Evolutionary conservation across 2,888 invertebrate species (phyloP), one percentile per base, ranked within the genome.

Genomic region (Phytoseiulus persimilis): DNA sequence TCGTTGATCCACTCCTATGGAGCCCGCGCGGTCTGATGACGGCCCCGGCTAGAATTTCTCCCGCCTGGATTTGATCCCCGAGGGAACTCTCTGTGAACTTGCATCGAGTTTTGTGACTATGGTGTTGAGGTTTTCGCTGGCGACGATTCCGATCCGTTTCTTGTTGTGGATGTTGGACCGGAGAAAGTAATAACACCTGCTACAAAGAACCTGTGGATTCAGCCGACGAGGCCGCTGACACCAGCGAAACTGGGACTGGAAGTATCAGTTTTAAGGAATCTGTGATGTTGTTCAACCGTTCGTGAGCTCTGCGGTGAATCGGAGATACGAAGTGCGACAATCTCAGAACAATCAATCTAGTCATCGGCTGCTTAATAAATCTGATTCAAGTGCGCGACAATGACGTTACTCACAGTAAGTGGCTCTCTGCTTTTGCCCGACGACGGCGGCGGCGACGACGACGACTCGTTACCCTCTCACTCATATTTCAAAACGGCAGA

Each of bases 321-420:
- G 9, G 65, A 23, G 18, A 65, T 14, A 18, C 65, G 2, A 28
- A 65, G 65, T 65, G 65, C 65, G 18, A 65, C 5, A 65, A 65
- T 65, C 28, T 65, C 28, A 65, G 65, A 28, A 65, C 65, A 65
- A 65, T 65, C 18, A 65, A 23, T 65, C 65, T 65, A 65, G 45
- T 33, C 87, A 87, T 33, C 87, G 45, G 87, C 39, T n/a, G 87
- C 39, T 9, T n/a, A 31, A 84, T 18, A 32, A 84, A 84, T 84
- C 84, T 6, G 84, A 84, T 5, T 84, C 87, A 14, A n/a, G 33
- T 28, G 33, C 32, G n/a, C n/a, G 39, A 87, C 28, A 87, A 87
- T 87, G 87, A 87, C 87, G n/a, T 45, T 87, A 39, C 87, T 87
- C 87, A 87, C 87, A 87, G 87, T 87, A 87, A 87, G 87, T 87